Percentiles rank a stretch among this genome's conserved stretches.
phyloP scores from a whole-genome alignment of 53 echinoderm and acorn worm genomes.

The Antedon mediterranea region DNA sequence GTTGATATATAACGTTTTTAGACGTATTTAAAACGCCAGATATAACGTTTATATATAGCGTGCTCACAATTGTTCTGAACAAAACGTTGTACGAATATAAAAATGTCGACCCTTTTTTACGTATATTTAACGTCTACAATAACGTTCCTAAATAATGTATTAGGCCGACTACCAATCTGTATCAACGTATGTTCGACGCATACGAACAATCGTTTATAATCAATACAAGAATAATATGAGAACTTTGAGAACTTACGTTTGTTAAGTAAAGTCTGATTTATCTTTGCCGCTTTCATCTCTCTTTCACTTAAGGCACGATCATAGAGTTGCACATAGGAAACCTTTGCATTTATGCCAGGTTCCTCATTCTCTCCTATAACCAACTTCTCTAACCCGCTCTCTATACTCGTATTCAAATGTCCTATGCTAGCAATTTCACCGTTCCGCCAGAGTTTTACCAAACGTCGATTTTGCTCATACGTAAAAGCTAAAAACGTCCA shows the following conservation, averaged over 20 bases:
- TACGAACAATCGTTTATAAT: neutral
- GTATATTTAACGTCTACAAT: neutral
- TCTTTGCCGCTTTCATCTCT: neutral
- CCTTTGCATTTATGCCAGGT: neutral
- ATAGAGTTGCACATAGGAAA: neutral
- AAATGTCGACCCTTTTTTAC: too few relatives aligned
- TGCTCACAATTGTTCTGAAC: too few relatives aligned
- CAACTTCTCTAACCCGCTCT: neutral
- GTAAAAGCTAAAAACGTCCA: neutral
- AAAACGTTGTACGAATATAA: too few relatives aligned
- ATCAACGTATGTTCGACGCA: too few relatives aligned
- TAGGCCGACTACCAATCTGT: too few relatives aligned
- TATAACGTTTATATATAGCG: too few relatives aligned
- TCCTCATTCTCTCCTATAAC: neutral
- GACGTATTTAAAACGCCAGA: too few relatives aligned
- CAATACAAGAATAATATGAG: too few relatives aligned
- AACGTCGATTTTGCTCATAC: neutral
- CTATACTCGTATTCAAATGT: neutral
- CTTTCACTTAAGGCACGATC: neutral
- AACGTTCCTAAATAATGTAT: neutral
- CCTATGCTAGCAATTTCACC: neutral
- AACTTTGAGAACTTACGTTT: neutral
- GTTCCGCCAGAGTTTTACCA: neutral
- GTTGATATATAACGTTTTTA: too few relatives aligned
- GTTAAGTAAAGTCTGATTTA: too few relatives aligned